Conservation (phyloP, 2,797 vertebrate genomes). For the Accipiter minullus region DNA sequence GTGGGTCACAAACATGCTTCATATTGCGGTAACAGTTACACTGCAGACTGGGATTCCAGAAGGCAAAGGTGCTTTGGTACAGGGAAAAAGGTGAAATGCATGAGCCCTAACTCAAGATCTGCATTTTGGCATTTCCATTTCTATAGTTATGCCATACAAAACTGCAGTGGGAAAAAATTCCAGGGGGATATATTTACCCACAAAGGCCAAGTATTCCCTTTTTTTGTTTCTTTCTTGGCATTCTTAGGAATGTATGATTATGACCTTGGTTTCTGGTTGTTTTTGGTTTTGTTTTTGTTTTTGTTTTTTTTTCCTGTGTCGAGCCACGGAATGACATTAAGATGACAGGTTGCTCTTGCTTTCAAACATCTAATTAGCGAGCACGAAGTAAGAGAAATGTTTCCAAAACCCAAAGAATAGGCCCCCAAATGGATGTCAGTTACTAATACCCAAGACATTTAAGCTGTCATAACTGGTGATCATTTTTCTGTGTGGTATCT, state of each 20-base stretch:
- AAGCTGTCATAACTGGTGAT: neutral
- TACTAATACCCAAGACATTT: neutral
- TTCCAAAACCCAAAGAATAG: neutral
- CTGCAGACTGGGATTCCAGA: neutral
- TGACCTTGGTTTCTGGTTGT: neutral
- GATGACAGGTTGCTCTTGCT: neutral
- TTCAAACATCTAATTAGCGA: conserved; percentile 2
- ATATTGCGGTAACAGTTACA: neutral
- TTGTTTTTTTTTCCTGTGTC: neutral
- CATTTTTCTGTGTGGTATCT: neutral
- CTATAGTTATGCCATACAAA: neutral
- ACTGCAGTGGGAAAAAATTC: neutral
- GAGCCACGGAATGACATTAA: neutral
- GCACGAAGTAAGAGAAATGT: neutral
- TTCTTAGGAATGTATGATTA: neutral
- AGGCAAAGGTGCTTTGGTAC: neutral
- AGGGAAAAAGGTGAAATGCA: neutral
- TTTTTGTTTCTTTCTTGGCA: neutral
- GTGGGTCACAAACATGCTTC: neutral
- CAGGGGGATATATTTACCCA: neutral
- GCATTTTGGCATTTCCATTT: neutral
- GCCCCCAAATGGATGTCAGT: neutral
- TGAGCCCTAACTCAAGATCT: neutral
- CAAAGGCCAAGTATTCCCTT: neutral
- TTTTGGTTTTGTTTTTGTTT: too few relatives aligned